phyloP scores from a whole-genome alignment of 2,113 vertebrate genomes.

The Microcebus griseorufus region DNA sequence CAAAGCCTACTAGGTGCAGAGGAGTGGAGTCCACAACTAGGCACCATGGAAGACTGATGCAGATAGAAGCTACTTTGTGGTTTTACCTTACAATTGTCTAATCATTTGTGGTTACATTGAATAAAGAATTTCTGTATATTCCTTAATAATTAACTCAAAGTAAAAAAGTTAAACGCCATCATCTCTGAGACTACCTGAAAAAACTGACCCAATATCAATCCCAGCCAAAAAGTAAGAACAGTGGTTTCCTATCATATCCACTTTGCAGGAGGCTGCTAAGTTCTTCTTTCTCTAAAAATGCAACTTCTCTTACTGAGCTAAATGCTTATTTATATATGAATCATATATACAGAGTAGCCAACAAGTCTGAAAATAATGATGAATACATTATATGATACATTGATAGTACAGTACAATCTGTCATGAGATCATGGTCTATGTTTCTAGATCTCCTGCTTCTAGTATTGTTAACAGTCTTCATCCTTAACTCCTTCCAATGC shows the following conservation, averaged over 20 bases:
- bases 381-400: neutral
- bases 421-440: neutral
- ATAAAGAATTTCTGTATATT: neutral
- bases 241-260: neutral
- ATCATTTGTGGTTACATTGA: neutral
- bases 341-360: neutral
- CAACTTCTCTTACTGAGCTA: neutral
- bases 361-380: neutral
- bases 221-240: neutral
- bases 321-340: neutral
- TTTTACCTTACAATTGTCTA: neutral
- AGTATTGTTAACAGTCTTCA: conserved; percentile 29
- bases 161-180: neutral
- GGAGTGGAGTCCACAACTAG: neutral
- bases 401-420: neutral
- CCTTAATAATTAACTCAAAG: neutral
- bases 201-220: neutral
- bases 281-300: neutral
- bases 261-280: neutral
- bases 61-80: neutral
- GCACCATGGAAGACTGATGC: neutral
- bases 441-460: neutral
- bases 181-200: neutral
- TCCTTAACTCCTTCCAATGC: neutral
- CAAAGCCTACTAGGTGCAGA: neutral